Percentiles rank a stretch among this genome's conserved stretches.
Conservation (phyloP, 2,113 vertebrate genomes). For the Isichthys henryi region DNA sequence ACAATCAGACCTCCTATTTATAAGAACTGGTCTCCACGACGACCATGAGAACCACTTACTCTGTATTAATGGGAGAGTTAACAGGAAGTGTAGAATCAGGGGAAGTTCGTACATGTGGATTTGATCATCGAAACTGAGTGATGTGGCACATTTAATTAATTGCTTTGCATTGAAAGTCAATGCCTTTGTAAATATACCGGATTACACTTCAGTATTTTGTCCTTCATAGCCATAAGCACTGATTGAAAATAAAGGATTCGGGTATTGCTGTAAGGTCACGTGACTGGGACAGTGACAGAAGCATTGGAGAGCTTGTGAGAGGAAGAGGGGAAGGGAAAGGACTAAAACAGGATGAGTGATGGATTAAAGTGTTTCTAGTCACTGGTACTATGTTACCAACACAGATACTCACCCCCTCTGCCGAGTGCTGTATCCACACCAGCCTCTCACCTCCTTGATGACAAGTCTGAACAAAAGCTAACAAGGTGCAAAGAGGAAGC, state of each 20-base stretch:
- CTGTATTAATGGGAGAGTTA: neutral
- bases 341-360: neutral
- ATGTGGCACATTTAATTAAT: neutral
- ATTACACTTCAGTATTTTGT: neutral
- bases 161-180: neutral
- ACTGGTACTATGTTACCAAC: constrained; percentile 41
- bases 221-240: neutral
- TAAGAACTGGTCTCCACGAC: neutral
- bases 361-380: neutral
- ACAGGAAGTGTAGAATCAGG: neutral
- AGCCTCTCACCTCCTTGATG: constrained; percentile 75
- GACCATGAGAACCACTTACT: neutral
- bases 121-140: neutral
- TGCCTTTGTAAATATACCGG: neutral
- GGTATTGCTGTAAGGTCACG: neutral
- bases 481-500: constrained; percentile 19
- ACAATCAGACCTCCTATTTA: neutral
- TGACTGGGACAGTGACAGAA: neutral
- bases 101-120: neutral
- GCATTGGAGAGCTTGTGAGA: neutral
- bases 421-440: constrained; percentile 56
- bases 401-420: constrained; percentile 65
- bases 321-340: neutral
- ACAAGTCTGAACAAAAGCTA: constrained; percentile 81
- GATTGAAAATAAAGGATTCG: neutral